Conservation (phyloP, 2,888 invertebrate species). For the Euphydryas editha region DNA sequence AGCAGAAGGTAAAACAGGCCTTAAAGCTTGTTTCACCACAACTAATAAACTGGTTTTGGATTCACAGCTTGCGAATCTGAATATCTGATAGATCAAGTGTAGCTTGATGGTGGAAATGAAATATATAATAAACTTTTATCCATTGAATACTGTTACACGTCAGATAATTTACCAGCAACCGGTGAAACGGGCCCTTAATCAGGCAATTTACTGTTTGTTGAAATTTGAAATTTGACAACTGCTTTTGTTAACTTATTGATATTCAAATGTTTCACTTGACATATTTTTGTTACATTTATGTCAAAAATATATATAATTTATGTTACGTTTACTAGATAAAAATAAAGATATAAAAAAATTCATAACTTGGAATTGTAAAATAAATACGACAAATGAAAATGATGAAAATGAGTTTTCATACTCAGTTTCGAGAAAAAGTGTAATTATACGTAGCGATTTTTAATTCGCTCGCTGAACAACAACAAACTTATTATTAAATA, state of each 20-base stretch:
- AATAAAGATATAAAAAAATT: constrained; percentile 5
- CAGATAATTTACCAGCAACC: no score
- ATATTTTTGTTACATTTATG: constrained; percentile 22
- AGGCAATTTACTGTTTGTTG: no score
- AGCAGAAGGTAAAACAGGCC: no score
- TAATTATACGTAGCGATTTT: constrained; percentile 5
- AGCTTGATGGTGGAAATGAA: no score
- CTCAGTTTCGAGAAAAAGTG: neutral
- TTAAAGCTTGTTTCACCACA: no score
- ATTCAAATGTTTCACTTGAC: neutral
- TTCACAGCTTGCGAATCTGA: no score
- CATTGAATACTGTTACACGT: no score
- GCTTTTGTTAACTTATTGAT: neutral
- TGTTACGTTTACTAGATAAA: constrained; percentile 17
- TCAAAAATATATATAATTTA: constrained; percentile 13
- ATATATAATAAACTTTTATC: no score
- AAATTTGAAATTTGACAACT: no score
- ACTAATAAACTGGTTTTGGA: no score
- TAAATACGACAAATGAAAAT: neutral
- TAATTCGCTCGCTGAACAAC: constrained; percentile 13
- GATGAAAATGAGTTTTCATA: neutral
- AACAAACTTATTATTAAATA: neutral
- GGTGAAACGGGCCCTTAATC: no score
- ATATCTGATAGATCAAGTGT: no score
- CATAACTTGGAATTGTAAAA: constrained; percentile 15